Base-by-base conservation (phyloP, 2,113 vertebrate genomes). In the Pteropus alecto region DNA sequence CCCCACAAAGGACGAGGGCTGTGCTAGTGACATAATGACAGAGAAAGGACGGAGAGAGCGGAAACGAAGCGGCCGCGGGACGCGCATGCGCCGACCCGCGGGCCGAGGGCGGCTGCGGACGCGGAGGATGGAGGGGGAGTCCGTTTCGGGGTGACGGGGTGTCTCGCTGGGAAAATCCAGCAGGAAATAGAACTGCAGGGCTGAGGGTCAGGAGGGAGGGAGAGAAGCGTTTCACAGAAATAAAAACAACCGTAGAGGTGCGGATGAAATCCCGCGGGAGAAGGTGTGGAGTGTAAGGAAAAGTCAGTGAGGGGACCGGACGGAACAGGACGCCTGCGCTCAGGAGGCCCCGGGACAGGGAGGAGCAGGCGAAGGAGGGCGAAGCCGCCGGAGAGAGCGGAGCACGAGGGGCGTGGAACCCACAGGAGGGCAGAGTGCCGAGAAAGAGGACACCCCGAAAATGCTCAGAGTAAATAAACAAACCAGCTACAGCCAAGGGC, bases 1-100 rank as follows among this genome's bases (percentile, higher is more conserved):
- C 38, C 11, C 26, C 2, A 18, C 76, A 4, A 48, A 84, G 77
- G 46, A 28, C 28, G 1, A 15, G 30, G 76, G 54, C 38, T 35
- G 70, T 43, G 26, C 76, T 15, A 6, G 21, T 0, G 7, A 48
- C 51, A 70, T 0, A 24, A 14, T 26, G 21, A 35, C 1, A 13
- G 2, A 78, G 35, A n/a, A 4, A 6, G 38, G 38, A 38, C 38
- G 15, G 90, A 60, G 48, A 28, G 41, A 4, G 19, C 56, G 41
- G 4, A 14, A 26, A 8, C 38, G 28, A 38, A 26, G 9, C 5
- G 0, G 14, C 35, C 21, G 2, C 1, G 1, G 19, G 13, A 3
- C 1, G 0, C 83, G 43, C 16, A 1, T 56, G 9, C 6, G 26
- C 19, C 5, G 61, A 51, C n/a, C 5, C 12, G 38, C 81, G 28